A percentile compares a stretch with the other conserved stretches of the same genome.
These are phyloP conservation scores for Siderastrea siderea DNA, from an alignment of 92 coral and sea anemone genomes.

Conservation along the genomic window DNA sequence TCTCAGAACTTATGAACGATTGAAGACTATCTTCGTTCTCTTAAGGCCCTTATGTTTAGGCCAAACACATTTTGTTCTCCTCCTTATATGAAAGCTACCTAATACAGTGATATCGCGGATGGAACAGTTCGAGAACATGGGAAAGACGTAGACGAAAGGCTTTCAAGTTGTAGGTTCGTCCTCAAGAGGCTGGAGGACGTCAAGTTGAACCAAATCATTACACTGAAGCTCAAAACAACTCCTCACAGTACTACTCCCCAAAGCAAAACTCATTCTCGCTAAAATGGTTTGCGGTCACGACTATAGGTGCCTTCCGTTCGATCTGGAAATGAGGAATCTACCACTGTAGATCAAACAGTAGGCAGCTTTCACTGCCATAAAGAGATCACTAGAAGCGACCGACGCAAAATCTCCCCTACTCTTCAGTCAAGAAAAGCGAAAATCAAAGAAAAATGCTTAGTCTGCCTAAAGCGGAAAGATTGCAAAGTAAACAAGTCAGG, in stretches of 20 bases:
- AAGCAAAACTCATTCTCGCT: conserved; percentile 14
- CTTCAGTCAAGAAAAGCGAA: conserved; percentile 5
- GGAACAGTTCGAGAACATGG: too few species aligned
- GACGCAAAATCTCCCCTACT: conserved; percentile 2
- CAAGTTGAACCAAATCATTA: background rate
- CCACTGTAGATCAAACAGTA: conserved; percentile 10
- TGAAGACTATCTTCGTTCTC: background rate
- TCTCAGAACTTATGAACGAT: background rate
- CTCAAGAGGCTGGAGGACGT: conserved; percentile 32
- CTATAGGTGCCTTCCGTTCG: conserved; percentile 27
- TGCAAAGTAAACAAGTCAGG: background rate
- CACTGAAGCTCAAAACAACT: conserved; percentile 8
- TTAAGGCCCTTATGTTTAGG: background rate
- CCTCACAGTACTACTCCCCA: too few species aligned
- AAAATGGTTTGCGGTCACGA: conserved; percentile 22
- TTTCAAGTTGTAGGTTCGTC: too few species aligned
- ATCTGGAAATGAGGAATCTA: conserved; percentile 20
- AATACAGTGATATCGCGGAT: too few species aligned
- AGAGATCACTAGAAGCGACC: conserved; percentile 36
- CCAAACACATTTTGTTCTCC: conserved; percentile 22
- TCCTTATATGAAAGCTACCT: conserved; percentile 1
- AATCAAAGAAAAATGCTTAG: too few species aligned
- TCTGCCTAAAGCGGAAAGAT: conserved; percentile 32
- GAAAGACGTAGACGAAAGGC: too few species aligned
- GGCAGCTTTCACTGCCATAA: conserved; percentile 31